Base-by-base conservation (phyloP, 92 coral and sea anemone species). In the Anthopleura xanthogrammica region DNA sequence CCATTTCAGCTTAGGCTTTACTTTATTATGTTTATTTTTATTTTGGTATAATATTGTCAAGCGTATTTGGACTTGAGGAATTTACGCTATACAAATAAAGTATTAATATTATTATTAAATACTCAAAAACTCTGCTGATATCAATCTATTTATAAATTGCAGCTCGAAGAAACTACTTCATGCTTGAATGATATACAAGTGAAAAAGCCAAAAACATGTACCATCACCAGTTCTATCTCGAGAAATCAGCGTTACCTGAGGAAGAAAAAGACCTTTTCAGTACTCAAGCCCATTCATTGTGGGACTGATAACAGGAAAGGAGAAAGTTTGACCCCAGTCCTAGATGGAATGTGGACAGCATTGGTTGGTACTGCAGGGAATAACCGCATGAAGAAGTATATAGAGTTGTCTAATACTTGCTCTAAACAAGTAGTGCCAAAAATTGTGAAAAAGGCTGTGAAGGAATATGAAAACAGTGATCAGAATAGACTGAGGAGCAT, bases 321-420 rank as follows among this genome's bases (percentile, higher is more conserved):
- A 58, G 77, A 62, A 55, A 60, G 41, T 43, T 43, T 76, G 60
- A 82, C 68, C 23, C 84, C 93, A 20, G 89, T 87, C 65, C 72
- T 70, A 39, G 91, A 86, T 85, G 89, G 91, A 48, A 52, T 87
- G 75, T 87, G 93, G 91, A 90, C 93, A 55, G 87, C 93, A 29
- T 75, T 90, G 77, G 65, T 90, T 52, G 83, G 84, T 57, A 71
- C 90, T 39, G 73, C 90, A 72, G 52, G 85, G 79, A 60, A 73
- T 17, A 65, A 79, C 42, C 83, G 77, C 60, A 83, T 87, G 90
- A 72, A 42, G 83, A 80, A 79, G 56, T 88, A 85, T 57, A 91
- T 91, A 36, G 70, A 84, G 73, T 60, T 80, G 40, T 91, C 91
- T 58, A 70, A 78, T 64, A 74, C 79, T 42, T 90, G 93, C 58